Conservation (phyloP, 2,797 vertebrate species). For the Etheostoma nigrum region DNA sequence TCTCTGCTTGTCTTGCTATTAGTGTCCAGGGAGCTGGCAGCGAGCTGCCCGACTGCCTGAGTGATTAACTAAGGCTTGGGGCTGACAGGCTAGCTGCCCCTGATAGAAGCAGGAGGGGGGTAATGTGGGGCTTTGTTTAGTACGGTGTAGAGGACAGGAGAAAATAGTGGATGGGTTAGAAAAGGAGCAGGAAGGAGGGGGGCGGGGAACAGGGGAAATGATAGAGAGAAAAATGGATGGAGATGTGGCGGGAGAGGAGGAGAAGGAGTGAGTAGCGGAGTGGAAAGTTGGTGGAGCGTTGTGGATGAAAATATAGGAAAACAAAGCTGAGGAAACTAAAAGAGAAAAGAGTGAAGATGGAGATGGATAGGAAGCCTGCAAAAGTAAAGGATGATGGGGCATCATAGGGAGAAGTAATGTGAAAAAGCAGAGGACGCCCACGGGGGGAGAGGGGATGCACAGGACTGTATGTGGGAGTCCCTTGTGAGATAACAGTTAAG, state of each 20-base stretch:
- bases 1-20: constrained; percentile 83
- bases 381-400: constrained; percentile 41
- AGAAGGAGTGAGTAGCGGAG: neutral
- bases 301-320: constrained; percentile 14
- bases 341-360: neutral
- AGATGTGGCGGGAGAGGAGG: constrained; percentile 30
- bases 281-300: constrained; percentile 9
- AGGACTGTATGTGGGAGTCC: constrained; percentile 67
- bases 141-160: constrained; percentile 65
- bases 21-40: constrained; percentile 80
- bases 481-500: constrained; percentile 71
- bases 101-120: constrained; percentile 73
- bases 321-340: constrained; percentile 23
- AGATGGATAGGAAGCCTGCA: constrained; percentile 24
- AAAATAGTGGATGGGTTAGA: constrained; percentile 61
- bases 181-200: constrained; percentile 41
- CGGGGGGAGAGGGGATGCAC: constrained; percentile 17
- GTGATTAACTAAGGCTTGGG: constrained; percentile 88
- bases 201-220: constrained; percentile 10
- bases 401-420: constrained; percentile 38
- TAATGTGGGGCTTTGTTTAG: constrained; percentile 72
- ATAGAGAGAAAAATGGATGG: constrained; percentile 61
- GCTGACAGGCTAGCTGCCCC: constrained; percentile 85
- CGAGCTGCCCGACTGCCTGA: constrained; percentile 80
- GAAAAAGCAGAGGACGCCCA: constrained; percentile 36